Base-by-base conservation (phyloP, 2,888 invertebrate genomes). In the Cremastinae sp. region DNA sequence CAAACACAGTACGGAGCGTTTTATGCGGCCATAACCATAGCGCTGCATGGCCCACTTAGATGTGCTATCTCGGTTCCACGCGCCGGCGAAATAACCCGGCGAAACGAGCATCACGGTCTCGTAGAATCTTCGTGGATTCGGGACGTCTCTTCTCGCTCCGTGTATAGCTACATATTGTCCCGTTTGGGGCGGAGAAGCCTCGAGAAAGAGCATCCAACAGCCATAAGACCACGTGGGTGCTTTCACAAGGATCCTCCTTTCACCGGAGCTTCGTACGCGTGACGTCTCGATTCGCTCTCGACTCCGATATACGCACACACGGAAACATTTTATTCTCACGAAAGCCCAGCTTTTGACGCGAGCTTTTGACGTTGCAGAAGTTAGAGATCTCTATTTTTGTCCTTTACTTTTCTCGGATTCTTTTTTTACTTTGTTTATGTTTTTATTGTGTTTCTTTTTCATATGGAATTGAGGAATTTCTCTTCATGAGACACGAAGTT, bases 1-100 rank as follows among this genome's bases (percentile, higher is more conserved):
- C 37, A 49, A 59, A 69, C 71, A 71, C 64, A 82, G 83, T 79
- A 79, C 81, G 81, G 86, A 88, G 83, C 87, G 86, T 89, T 89
- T 90, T 90, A 90, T 90, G 88, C 82, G 81, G 84, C 88, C 84
- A 89, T 90, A 89, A 90, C 89, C 89, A 83, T 89, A 88, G 88
- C 87, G 79, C 82, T 83, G 86, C 85, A 90, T 89, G 87, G 89
- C 89, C 89, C 88, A 89, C 90, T 90, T 89, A 89, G 90, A 89
- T 90, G 87, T 83, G 82, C 86, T 89, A 89, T 89, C 90, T 82
- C 78, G 83, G 80, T 80, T 82, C 84, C 81, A 81, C 82, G 80
- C 65, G 59, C 28, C 28, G 39, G 47, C 47, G 59, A 72, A 68
- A 72, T 72, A 66, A 72, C 75, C 68, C 58, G 56, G 68, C 28